These are phyloP conservation scores for Coptodon rendalli DNA, from an alignment of 2,113 vertebrate genomes.

Conservation along the genomic window DNA sequence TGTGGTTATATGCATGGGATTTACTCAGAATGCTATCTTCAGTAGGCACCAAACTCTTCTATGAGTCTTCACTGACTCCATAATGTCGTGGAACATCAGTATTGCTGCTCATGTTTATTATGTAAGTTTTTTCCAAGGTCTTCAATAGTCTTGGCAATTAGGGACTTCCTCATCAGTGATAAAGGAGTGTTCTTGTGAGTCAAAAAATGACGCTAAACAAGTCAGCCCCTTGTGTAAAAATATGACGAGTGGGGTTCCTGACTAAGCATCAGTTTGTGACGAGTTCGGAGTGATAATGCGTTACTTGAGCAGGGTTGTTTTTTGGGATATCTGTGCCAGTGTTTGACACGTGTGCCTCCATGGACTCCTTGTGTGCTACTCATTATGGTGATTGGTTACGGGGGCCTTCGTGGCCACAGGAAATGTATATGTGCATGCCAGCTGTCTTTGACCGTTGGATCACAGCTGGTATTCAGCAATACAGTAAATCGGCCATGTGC, in stretches of 20 bases:
- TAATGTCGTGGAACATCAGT: neutral
- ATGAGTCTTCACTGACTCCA: neutral
- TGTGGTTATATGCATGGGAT: neutral
- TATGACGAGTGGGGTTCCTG: neutral
- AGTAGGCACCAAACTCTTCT: neutral
- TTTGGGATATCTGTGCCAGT: neutral
- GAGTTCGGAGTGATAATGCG: neutral
- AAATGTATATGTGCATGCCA: neutral
- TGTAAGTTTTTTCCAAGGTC: neutral
- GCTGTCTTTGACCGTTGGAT: slow-evolving; percentile 36
- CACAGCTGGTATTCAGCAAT: slow-evolving; percentile 38
- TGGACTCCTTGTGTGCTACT: neutral
- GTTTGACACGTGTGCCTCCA: neutral
- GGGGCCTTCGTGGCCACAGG: neutral
- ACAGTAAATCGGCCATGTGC: slow-evolving; percentile 17
- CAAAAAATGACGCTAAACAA: neutral
- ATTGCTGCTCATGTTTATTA: neutral
- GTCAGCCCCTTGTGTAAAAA: neutral
- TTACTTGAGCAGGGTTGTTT: neutral
- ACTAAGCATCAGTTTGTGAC: neutral
- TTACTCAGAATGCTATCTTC: neutral
- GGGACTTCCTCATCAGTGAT: neutral
- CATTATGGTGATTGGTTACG: slow-evolving; percentile 14
- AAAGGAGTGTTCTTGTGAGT: neutral
- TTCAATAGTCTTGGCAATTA: neutral